A percentile compares a stretch with the other conserved stretches of the same genome.
These are phyloP conservation scores for Parambassis ranga DNA, from an alignment of 2,797 vertebrate genomes.

Conservation along the genomic window DNA sequence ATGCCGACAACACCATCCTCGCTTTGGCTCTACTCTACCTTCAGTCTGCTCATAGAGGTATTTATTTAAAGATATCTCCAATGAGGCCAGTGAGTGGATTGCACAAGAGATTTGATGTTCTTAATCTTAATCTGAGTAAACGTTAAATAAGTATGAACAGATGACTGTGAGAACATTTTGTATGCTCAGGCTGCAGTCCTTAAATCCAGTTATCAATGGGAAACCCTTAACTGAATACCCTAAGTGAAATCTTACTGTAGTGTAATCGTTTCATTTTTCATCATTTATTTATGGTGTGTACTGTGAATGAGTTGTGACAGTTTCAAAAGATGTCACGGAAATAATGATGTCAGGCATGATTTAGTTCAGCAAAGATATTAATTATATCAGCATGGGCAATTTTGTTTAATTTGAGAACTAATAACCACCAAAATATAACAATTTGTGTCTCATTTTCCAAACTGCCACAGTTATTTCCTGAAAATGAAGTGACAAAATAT, in stretches of 20 bases:
- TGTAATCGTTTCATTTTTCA: too few species aligned
- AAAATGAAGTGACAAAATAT: slow-evolving; percentile 34
- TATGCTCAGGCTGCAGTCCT: not conserved
- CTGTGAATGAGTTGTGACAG: not conserved
- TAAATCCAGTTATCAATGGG: not conserved
- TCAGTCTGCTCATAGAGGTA: too few species aligned
- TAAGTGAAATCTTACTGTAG: not conserved
- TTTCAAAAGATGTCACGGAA: too few species aligned
- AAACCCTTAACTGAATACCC: not conserved
- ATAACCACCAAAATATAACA: slow-evolving; percentile 16
- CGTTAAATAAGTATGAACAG: too few species aligned
- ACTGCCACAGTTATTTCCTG: slow-evolving; percentile 8
- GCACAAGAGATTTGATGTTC: too few species aligned
- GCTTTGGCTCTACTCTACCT: not conserved
- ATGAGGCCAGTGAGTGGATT: too few species aligned
- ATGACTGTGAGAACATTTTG: not conserved
- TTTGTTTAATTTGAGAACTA: not conserved
- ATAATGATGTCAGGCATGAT: not conserved
- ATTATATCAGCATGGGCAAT: not conserved
- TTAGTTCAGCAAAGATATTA: not conserved
- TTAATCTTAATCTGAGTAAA: too few species aligned
- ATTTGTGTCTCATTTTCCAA: slow-evolving; percentile 4
- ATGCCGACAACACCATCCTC: not conserved
- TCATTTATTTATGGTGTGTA: not conserved
- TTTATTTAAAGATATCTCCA: too few species aligned